Conservation (phyloP, 2,113 vertebrate genomes). For the Tychaedon coryphoeus region DNA sequence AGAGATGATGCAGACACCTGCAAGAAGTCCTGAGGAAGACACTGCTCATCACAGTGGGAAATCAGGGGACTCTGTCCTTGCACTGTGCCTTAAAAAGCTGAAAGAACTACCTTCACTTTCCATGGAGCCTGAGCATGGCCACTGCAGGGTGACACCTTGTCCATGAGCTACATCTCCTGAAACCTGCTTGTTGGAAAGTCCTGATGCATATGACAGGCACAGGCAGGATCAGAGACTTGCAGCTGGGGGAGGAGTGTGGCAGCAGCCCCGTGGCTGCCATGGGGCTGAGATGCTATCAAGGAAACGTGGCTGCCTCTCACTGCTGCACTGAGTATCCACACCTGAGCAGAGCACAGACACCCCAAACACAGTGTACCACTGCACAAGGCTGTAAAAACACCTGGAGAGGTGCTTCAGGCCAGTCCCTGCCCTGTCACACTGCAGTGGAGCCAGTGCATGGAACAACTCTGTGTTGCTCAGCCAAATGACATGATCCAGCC, state of each 20-base stretch:
- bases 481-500: not conserved
- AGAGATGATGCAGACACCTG: not conserved
- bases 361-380: not conserved
- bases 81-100: not conserved
- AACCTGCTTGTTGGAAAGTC: not conserved
- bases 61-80: not conserved
- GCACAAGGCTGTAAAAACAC: rapidly evolving
- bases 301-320: not conserved
- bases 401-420: not conserved
- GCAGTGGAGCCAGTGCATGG: rapidly evolving
- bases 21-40: not conserved
- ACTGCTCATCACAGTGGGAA: not conserved
- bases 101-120: not conserved
- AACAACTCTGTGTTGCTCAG: not conserved
- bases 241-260: not conserved
- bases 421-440: not conserved
- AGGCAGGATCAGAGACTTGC: not conserved
- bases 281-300: not conserved
- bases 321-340: not conserved
- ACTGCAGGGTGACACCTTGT: not conserved
- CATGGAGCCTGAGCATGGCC: rapidly evolving
- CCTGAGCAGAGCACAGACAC: not conserved
- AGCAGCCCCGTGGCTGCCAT: not conserved
- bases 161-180: not conserved
- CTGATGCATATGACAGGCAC: not conserved